These are phyloP conservation scores for Pseudonaja textilis DNA, from an alignment of 2,113 vertebrate genomes.

Conservation along the genomic window DNA sequence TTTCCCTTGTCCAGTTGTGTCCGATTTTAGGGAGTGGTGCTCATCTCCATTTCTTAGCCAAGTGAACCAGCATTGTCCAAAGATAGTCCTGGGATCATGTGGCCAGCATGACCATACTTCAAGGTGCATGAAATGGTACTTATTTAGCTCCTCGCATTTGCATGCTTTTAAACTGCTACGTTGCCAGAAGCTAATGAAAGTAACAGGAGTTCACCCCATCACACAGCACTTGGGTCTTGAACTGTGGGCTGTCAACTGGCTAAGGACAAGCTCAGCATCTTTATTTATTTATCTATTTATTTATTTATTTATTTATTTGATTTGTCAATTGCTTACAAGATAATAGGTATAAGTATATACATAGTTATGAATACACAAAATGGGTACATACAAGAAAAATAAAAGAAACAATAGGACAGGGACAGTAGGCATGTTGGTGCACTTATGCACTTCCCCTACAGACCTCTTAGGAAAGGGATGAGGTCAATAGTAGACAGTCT, in stretches of 20 bases:
- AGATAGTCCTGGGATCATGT: neutral
- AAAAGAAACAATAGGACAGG: no score
- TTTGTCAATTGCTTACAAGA: no score
- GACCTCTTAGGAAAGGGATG: no score
- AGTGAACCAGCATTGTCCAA: neutral
- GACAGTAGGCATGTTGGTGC: no score
- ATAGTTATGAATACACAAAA: no score
- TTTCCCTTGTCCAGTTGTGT: neutral
- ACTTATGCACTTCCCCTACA: no score
- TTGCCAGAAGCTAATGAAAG: neutral
- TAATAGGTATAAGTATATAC: no score
- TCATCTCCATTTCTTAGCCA: neutral
- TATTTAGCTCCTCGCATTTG: neutral
- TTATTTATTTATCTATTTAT: no score
- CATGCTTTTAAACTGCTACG: neutral
- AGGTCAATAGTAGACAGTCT: no score
- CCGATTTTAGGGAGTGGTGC: neutral
- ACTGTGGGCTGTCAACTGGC: neutral
- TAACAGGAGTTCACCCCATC: neutral
- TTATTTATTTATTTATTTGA: no score
- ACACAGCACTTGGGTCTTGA: neutral
- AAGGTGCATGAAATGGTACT: neutral
- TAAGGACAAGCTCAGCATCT: neutral
- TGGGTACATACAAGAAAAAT: no score
- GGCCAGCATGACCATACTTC: neutral